Evolutionary conservation across 1,140 invertebrate genomes (phyloP), one percentile per base, ranked within the genome.

Genomic region (Harlomillsia oculata): DNA sequence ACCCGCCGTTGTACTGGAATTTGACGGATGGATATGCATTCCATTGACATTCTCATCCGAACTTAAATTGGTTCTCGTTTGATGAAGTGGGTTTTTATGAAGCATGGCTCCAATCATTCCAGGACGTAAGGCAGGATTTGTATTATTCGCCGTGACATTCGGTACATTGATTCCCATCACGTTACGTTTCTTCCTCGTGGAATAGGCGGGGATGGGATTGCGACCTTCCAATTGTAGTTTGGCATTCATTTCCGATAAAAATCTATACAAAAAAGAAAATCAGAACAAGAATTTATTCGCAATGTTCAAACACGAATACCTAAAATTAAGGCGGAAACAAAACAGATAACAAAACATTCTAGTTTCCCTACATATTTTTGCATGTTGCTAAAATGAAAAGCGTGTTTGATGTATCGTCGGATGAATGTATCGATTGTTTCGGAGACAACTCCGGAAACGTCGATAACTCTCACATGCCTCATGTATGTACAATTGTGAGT

Each of bases 201-300:
- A 64, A 40, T 48, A 59, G 1, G 63, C 43, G 1, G 56, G 34
- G 30, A 64, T 53, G 6, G 63, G 49, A 36, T 30, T 13, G 18
- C 59, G 18, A 6, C 59, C 63, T 44, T 62, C 63, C 25, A 55
- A 40, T 43, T 65, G 55, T 26, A 65, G 29, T 48, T 65, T 65
- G 28, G 56, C 39, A 37, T 56, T 62, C 20, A 65, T 46, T 52
- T 65, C 63, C 5, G 56, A 14, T 21, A 65, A 30, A 55, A 65
- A 65, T 37, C 63, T 65, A 29, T 28, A 26, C 23, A 51, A 8
- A 41, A 41, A n/a, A n/a, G n/a, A n/a, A n/a, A n/a, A n/a, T n/a
- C n/a, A n/a, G n/a, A n/a, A n/a, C n/a, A n/a, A n/a, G n/a, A n/a
- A n/a, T n/a, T n/a, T n/a, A n/a, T n/a, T n/a, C n/a, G n/a, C n/a